Percentiles rank a stretch among this genome's conserved stretches.
These are phyloP conservation scores for human DNA, from an alignment of 2,113 vertebrate genomes.

Conservation along the genomic window DNA sequence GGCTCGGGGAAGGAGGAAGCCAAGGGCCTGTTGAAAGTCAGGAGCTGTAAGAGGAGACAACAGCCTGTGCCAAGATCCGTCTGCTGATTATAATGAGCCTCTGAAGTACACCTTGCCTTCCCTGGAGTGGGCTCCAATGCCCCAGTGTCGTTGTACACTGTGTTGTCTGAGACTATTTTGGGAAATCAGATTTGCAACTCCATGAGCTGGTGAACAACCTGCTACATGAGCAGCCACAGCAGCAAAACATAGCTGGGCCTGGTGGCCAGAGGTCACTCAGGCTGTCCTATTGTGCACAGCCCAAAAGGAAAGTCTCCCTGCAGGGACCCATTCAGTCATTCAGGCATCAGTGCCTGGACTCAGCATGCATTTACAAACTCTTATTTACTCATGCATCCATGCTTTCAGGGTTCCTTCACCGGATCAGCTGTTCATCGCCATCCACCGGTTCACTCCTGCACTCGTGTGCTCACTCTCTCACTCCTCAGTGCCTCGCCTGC, in stretches of 20 bases:
- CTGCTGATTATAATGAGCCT: constrained; percentile 82
- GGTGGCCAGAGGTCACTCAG: neutral
- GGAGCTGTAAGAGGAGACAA: constrained; percentile 76
- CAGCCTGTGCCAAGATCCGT: constrained; percentile 75
- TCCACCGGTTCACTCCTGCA: accelerated
- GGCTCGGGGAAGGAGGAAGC: neutral
- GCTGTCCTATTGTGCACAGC: accelerated
- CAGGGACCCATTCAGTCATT: accelerated
- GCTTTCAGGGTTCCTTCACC: accelerated
- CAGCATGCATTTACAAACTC: accelerated
- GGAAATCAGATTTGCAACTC: constrained; percentile 79
- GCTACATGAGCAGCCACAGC: constrained; percentile 65
- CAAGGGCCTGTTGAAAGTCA: constrained; percentile 75
- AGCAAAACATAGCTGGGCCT: neutral
- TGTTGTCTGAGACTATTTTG: constrained; percentile 79
- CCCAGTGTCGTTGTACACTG: constrained; percentile 57
- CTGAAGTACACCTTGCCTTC: constrained; percentile 80
- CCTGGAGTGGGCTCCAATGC: constrained; percentile 74
- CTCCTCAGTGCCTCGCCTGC: neutral
- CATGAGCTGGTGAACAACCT: constrained; percentile 73
- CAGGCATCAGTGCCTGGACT: accelerated
- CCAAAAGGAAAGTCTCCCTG: neutral
- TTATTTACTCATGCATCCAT: accelerated
- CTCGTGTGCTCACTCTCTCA: accelerated
- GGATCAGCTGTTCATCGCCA: accelerated